These are phyloP conservation scores for Blastobasis adustella DNA, from an alignment of 2,888 invertebrate species.

Conservation along the genomic window DNA sequence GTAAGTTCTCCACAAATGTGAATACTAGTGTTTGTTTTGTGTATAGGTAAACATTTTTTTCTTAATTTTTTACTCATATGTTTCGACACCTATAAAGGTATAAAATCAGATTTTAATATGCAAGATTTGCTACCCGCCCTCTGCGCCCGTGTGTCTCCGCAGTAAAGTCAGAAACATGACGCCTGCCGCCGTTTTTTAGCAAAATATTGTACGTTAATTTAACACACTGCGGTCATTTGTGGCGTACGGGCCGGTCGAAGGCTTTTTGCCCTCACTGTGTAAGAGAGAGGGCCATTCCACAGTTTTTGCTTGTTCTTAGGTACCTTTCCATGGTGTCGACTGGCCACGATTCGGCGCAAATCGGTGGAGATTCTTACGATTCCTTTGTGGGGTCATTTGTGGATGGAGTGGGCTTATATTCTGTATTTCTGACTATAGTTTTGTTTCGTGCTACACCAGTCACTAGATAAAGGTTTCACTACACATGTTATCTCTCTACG, in stretches of 20 bases:
- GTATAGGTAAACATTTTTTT: background rate
- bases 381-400: background rate
- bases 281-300: slow-evolving; percentile 26
- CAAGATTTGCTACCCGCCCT: slow-evolving; percentile 15
- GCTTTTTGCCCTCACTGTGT: slow-evolving; percentile 35
- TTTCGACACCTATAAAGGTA: background rate
- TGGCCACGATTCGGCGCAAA: slow-evolving; percentile 40
- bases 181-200: slow-evolving; percentile 65
- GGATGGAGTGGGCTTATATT: no score
- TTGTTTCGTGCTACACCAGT: no score
- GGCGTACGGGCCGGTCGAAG: slow-evolving; percentile 28
- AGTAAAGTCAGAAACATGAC: slow-evolving; percentile 65
- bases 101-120: background rate
- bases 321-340: slow-evolving; percentile 27
- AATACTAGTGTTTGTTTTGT: no score
- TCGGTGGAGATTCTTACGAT: slow-evolving; percentile 26
- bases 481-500: no score
- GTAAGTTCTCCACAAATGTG: background rate
- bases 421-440: no score
- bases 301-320: slow-evolving; percentile 27
- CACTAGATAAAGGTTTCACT: no score
- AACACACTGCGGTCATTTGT: slow-evolving; percentile 63
- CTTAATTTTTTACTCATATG: background rate
- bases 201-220: slow-evolving; percentile 74
- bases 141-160: slow-evolving; percentile 32